phyloP scores from a whole-genome alignment of 2,113 vertebrate genomes.

The Edolisoma coerulescens region DNA sequence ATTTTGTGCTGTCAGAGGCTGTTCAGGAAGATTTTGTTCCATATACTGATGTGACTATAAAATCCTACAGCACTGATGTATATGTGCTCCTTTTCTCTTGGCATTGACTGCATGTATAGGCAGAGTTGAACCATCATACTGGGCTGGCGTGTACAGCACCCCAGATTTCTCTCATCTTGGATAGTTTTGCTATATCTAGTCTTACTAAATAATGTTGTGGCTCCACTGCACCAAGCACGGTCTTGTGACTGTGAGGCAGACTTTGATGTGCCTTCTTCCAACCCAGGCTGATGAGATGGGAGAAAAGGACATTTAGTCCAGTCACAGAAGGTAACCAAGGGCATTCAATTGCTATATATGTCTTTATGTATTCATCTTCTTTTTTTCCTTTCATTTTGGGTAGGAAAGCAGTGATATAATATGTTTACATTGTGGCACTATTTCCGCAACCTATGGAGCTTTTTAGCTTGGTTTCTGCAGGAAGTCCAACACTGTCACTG shows the following conservation, averaged over 20 bases:
- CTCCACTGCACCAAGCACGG: fast-evolving
- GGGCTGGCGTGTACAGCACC: not conserved
- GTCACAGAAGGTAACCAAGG: not conserved
- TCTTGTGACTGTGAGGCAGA: not conserved
- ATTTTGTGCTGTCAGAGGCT: not conserved
- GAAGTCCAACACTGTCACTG: not conserved
- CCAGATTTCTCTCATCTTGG: not conserved
- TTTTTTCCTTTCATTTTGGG: not conserved
- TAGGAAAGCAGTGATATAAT: not conserved
- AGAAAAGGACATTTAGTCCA: not conserved
- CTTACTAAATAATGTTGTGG: not conserved
- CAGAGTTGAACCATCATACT: not conserved
- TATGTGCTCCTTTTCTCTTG: not conserved
- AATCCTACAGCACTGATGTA: not conserved
- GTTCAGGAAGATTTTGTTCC: not conserved
- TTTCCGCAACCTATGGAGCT: not conserved
- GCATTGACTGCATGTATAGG: fast-evolving
- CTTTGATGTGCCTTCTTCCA: not conserved
- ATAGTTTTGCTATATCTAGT: not conserved
- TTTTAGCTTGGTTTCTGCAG: not conserved
- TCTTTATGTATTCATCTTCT: not conserved
- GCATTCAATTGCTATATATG: not conserved
- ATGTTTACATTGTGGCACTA: not conserved
- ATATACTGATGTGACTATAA: not conserved
- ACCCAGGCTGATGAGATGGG: not conserved